Evolutionary conservation across 1,140 invertebrate genomes (phyloP).

Genomic region (Lucilia sericata): DNA sequence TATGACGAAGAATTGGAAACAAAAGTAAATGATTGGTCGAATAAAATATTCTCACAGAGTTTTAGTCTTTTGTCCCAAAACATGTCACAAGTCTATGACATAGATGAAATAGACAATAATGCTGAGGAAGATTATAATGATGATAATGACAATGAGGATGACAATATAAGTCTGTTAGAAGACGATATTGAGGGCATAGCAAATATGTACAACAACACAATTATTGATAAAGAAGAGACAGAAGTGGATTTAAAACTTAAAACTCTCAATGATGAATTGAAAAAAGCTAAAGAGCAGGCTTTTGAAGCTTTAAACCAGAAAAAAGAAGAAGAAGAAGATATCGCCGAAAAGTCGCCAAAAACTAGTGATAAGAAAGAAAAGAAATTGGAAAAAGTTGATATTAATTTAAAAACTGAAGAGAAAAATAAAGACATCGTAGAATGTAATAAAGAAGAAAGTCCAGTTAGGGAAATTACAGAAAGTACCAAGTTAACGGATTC

Average conservation of each 20-base stretch:
- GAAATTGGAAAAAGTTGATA: background rate
- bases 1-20: constrained; percentile 55
- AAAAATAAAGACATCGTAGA: background rate
- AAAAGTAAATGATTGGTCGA: constrained; percentile 59
- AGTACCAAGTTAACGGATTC: background rate
- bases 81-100: constrained; percentile 46
- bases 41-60: constrained; percentile 54
- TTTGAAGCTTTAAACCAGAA: background rate
- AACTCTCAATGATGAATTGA: constrained; percentile 12
- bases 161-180: constrained; percentile 18
- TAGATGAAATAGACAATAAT: background rate
- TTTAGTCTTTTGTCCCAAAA: constrained; percentile 28
- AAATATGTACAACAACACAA: background rate
- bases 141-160: background rate
- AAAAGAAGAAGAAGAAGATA: background rate
- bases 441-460: constrained; percentile 18
- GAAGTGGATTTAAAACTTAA: constrained; percentile 25
- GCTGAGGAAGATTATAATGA: background rate
- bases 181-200: constrained; percentile 39
- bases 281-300: constrained; percentile 14
- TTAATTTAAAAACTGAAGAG: background rate
- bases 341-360: background rate
- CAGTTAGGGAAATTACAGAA: background rate
- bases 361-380: background rate
- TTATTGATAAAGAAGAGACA: background rate